A percentile compares a stretch with the other conserved stretches of the same genome.
Evolutionary conservation across 2,113 vertebrate species (phyloP).

Genomic region (Seriola rivoliana): DNA sequence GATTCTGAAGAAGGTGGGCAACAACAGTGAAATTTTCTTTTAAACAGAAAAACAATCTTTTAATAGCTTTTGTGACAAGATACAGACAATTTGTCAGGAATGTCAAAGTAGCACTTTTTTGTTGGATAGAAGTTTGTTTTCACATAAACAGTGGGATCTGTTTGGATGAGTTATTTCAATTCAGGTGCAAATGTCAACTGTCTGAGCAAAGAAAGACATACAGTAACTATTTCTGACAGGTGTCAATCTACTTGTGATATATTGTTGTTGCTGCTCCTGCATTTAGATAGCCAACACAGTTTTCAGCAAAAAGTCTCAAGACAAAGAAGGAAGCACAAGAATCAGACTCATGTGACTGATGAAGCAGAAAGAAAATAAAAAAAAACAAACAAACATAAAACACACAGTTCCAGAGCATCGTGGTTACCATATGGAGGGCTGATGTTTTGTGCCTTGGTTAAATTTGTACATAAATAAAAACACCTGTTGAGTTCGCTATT

Average conservation of each 20-base stretch:
- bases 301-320: background rate
- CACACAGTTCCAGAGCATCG: conserved; percentile 17
- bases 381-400: background rate
- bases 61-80: too few relatives aligned
- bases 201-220: background rate
- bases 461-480: conserved; percentile 4
- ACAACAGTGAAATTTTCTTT: too few relatives aligned
- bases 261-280: background rate
- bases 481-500: conserved; percentile 36
- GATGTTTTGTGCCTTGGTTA: conserved; percentile 1
- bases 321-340: background rate
- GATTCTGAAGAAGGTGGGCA: too few relatives aligned
- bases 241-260: background rate
- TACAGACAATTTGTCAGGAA: too few relatives aligned
- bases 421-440: background rate
- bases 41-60: too few relatives aligned
- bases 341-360: conserved; percentile 1
- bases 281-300: background rate
- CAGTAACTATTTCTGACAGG: background rate
- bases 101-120: too few relatives aligned
- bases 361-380: background rate
- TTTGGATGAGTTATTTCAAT: background rate
- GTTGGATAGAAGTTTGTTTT: background rate
- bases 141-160: background rate
- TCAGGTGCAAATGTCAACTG: background rate